Percentiles rank a stretch among this genome's conserved stretches.
These are phyloP conservation scores for Microplitis demolitor DNA, from an alignment of 1,140 invertebrate genomes.

Conservation along the genomic window DNA sequence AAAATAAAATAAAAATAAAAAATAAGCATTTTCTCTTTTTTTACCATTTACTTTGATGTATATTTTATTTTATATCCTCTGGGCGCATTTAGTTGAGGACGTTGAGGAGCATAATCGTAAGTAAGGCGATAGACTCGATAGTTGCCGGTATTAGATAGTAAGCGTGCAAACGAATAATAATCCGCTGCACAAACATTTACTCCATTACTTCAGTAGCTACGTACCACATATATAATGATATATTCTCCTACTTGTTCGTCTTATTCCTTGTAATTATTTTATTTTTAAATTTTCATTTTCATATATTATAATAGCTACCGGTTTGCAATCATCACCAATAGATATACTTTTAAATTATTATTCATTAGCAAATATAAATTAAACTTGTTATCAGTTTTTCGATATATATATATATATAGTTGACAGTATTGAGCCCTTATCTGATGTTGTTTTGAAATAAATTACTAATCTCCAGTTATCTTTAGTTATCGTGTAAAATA, in stretches of 20 bases:
- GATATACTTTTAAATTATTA: no score
- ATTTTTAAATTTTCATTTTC: no score
- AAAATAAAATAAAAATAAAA: no score
- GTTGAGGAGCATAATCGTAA: conserved; percentile 13
- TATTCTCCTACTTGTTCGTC: neutral
- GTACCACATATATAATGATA: conserved; percentile 11
- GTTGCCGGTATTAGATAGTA: neutral
- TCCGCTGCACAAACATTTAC: no score
- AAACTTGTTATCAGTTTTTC: no score
- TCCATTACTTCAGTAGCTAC: conserved; percentile 17
- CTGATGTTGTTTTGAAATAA: conserved; percentile 1
- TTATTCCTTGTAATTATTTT: no score
- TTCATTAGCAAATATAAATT: no score
- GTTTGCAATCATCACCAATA: no score
- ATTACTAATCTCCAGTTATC: conserved; percentile 26
- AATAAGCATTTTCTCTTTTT: no score
- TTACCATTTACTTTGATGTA: neutral
- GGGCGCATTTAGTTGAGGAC: conserved; percentile 6
- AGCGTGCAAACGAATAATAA: conserved; percentile 10
- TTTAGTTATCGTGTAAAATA: conserved; percentile 7
- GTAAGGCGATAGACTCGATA: conserved; percentile 10
- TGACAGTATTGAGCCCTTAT: neutral
- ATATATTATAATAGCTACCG: no score
- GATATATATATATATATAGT: no score
- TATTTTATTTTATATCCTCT: conserved; percentile 13